Evolutionary conservation across 2,888 invertebrate genomes (phyloP).

Genomic region (Pseudeuparius sepicola): DNA sequence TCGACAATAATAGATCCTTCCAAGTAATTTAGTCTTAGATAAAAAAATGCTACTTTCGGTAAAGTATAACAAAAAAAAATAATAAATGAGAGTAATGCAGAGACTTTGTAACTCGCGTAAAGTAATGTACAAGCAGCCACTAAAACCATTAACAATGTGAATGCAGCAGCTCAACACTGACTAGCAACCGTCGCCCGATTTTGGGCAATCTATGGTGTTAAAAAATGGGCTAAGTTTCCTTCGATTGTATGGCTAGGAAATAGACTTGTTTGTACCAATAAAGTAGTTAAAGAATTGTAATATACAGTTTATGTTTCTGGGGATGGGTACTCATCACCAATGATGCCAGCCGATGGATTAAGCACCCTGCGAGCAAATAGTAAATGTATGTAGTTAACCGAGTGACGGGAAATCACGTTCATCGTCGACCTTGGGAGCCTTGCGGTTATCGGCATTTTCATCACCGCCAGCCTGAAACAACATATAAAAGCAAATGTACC

Average conservation of each 20-base stretch:
- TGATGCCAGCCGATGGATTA: neutral
- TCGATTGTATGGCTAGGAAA: constrained; percentile 30
- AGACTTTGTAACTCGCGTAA: too few relatives aligned
- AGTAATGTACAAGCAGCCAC: constrained; percentile 30
- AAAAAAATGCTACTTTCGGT: constrained; percentile 15
- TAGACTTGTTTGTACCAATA: constrained; percentile 34
- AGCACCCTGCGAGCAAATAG: constrained; percentile 1
- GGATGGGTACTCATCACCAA: too few relatives aligned
- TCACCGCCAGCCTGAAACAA: constrained; percentile 29
- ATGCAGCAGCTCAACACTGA: constrained; percentile 34
- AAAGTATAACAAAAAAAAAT: constrained; percentile 12
- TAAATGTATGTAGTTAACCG: constrained; percentile 46
- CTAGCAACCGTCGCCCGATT: constrained; percentile 35
- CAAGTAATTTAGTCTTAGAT: constrained; percentile 2
- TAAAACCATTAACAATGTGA: constrained; percentile 28
- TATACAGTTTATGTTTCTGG: constrained; percentile 25
- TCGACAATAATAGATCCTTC: neutral
- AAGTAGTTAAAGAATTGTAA: constrained; percentile 29
- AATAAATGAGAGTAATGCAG: constrained; percentile 16
- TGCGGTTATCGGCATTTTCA: constrained; percentile 30
- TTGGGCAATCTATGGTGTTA: neutral
- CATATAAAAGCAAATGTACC: neutral
- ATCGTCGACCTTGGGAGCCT: constrained; percentile 85
- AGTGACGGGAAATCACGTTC: constrained; percentile 93
- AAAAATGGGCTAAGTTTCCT: too few relatives aligned